Evolutionary conservation across 2,113 vertebrate species (phyloP).

Genomic region (Canis aureus): DNA sequence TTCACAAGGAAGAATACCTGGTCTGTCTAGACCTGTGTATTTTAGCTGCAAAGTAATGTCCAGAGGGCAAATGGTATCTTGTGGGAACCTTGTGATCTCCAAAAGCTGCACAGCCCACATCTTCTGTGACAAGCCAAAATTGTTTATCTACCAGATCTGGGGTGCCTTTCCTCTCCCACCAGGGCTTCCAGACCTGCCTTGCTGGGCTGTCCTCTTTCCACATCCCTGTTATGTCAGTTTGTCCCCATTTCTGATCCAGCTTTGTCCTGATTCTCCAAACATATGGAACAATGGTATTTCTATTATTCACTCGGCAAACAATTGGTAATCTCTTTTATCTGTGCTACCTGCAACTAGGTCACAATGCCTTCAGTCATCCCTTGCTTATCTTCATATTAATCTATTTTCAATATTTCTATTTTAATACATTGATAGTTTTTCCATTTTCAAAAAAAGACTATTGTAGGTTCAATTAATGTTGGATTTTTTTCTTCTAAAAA

Average conservation of each 20-base stretch:
- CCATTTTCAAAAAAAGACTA: neutral
- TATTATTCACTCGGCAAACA: neutral
- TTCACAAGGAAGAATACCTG: neutral
- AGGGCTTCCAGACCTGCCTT: neutral
- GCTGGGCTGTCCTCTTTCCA: too few species aligned
- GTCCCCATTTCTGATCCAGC: too few species aligned
- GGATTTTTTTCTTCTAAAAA: neutral
- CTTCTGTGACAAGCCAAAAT: neutral
- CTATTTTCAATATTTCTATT: neutral
- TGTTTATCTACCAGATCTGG: neutral
- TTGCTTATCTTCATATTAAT: neutral
- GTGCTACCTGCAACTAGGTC: neutral
- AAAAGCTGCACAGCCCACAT: neutral
- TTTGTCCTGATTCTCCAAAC: neutral
- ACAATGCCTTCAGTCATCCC: too few species aligned
- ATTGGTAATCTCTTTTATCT: too few species aligned
- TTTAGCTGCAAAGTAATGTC: neutral
- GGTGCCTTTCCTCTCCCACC: neutral
- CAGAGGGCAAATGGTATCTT: neutral
- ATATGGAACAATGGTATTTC: neutral
- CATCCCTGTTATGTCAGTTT: fast-evolving
- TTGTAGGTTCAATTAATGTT: neutral
- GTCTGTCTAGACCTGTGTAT: neutral
- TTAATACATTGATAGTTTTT: neutral
- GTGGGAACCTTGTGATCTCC: neutral